These are phyloP conservation scores for Tipula unca DNA, from an alignment of 2,888 invertebrate genomes.

Conservation along the genomic window DNA sequence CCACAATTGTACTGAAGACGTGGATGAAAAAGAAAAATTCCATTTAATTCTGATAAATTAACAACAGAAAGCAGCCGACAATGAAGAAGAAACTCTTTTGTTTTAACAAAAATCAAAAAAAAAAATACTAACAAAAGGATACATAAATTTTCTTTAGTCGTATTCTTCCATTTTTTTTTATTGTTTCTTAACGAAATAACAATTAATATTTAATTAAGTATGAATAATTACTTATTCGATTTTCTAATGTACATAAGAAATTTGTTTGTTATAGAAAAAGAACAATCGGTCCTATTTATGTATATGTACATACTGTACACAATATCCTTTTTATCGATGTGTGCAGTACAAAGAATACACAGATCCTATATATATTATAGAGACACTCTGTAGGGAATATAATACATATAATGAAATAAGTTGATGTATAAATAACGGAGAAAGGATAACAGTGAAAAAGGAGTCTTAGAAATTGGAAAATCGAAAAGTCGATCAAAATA, in stretches of 20 bases:
- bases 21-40: not conserved
- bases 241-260: not conserved
- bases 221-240: constrained; percentile 4
- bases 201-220: constrained; percentile 4
- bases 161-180: not conserved
- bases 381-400: not conserved
- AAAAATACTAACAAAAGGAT: not conserved
- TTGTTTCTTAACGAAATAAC: not conserved
- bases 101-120: not conserved
- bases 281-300: not conserved
- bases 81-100: not conserved
- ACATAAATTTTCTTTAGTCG: not conserved
- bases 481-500: constrained; percentile 14
- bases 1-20: not conserved
- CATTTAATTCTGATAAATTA: not conserved
- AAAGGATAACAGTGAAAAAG: not conserved
- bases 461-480: not conserved
- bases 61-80: not conserved
- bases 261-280: not conserved
- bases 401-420: not conserved
- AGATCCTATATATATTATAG: not conserved
- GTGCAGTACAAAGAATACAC: not conserved
- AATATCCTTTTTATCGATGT: not conserved
- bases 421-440: not conserved
- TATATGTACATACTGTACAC: not conserved